Evolutionary conservation across 2,113 vertebrate species (phyloP), one percentile per base, ranked within the genome.

Genomic region (Carassius gibelio): DNA sequence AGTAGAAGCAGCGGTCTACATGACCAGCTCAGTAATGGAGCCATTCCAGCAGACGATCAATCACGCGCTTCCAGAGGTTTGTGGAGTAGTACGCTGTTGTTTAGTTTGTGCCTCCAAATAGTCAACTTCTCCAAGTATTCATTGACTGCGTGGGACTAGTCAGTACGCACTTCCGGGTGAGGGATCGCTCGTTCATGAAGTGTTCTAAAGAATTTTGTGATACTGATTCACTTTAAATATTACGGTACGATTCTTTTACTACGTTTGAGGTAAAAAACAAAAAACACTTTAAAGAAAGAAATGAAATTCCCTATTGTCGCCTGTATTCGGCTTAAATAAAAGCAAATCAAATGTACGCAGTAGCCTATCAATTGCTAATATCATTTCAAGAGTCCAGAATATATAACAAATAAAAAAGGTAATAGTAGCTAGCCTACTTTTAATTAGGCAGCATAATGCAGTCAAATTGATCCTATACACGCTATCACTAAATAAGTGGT

Each of bases 141-240:
- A 52, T 69, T 81, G 62, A 69, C 80, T 69, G 17, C 42, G 50
- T 26, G 8, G 15, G 50, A 30, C 30, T 30, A 50, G n/a, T n/a
- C 23, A 19, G 4, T 69, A 81, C 62, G 45, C 3, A 81, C 80
- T 81, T 81, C 80, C 80, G 80, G 80, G 79, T 68, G 42, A 81
- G 23, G 8, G 42, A 81, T 23, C 26, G 62, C 7, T 19, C 13
- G 59, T 45, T 48, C 11, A 26, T 9, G 34, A 10, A 64, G 14
- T 23, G 76, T 61, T 77, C 50, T 52, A 21, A 71, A 71, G 68
- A 21, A 71, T 38, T 38, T 45, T 5, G n/a, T 55, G 48, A 34
- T 34, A 55, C 75, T 19, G 48, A 76, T 34, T 76, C 26, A 23
- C 13, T 76, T 76, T 17, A 19, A 26, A n/a, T 0, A 75, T 14